Base-by-base conservation (phyloP, 64 coral and sea anemone species). In the Platygyra sinensis region DNA sequence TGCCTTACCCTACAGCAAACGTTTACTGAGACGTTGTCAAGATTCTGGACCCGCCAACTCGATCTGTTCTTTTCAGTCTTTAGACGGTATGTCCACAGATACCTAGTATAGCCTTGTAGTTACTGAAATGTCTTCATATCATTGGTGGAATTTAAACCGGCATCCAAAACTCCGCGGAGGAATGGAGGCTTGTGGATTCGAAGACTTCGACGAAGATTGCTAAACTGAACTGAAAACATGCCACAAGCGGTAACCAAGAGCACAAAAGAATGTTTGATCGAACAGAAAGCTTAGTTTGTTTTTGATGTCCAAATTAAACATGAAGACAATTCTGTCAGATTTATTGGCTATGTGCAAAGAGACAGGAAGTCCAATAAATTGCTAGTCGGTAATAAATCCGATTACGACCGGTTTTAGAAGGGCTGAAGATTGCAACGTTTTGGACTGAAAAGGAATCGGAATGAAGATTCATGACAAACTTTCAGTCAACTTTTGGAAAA, bases 201-300 rank as follows among this genome's bases (percentile, higher is more conserved):
- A 67, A 32, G 33, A 15, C 15, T 12, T 57, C 54, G 10, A 65
- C 49, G 39, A 0, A 18, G n/a, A 10, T 30, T 69, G 6, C 22
- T 54, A 25, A 57, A 46, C 46, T 52, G 8, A 85, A 72, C 81
- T 71, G 31, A 60, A 38, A 65, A 50, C 63, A 46, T 71, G 9
- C 13, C 38, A n/a, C 24, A 27, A 79, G 36, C 39, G 19, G 81
- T 85, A 85, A 85, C 81, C 63, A 85, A 85, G 81, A 14, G 36
- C 63, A 85, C 81, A 51, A 51, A 71, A 85, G 81, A 85, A 85
- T 85, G 81, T 72, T 85, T 85, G 24, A 85, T 65, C 60, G 24
- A 67, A 36, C 22, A 51, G 59, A 51, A 71, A 25, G 22, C 81
- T n/a, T 28, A 69, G 78, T 71, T 85, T 85, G 60, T 32, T 83